These are phyloP conservation scores for Diplazon laetatorius DNA, from an alignment of 2,888 invertebrate genomes.

Conservation along the genomic window DNA sequence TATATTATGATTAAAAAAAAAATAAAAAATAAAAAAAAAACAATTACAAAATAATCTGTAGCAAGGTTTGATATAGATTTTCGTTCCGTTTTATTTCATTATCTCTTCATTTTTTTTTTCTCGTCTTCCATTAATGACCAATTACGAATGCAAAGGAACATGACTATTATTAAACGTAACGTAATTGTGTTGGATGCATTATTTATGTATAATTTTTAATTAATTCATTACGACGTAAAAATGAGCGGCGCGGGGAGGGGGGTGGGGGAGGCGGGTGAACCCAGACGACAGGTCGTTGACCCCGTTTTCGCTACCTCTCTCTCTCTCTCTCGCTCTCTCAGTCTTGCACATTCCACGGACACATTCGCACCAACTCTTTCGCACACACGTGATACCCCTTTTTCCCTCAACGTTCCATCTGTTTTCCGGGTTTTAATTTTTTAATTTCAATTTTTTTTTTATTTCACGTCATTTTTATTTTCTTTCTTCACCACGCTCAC, in stretches of 20 bases:
- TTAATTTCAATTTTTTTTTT: neutral
- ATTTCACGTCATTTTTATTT: too few relatives aligned
- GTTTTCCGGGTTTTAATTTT: conserved; percentile 31
- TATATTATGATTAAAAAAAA: conserved; percentile 76
- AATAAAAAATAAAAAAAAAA: too few relatives aligned
- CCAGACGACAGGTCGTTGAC: conserved; percentile 72
- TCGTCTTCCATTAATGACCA: conserved; percentile 67
- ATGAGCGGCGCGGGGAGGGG: conserved; percentile 72
- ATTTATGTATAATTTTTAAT: conserved; percentile 77
- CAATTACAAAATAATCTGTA: conserved; percentile 79
- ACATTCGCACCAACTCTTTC: conserved; percentile 71
- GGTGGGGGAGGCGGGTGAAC: conserved; percentile 72
- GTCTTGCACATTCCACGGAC: conserved; percentile 78
- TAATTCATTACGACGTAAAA: conserved; percentile 78
- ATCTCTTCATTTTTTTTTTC: conserved; percentile 12
- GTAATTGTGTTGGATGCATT: conserved; percentile 74
- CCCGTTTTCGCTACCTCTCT: conserved; percentile 77
- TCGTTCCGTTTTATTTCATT: conserved; percentile 46
- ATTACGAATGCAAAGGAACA: conserved; percentile 77
- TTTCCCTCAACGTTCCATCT: conserved; percentile 28
- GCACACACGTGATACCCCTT: conserved; percentile 46
- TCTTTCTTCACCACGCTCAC: too few relatives aligned
- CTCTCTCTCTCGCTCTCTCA: conserved; percentile 79
- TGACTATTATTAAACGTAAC: conserved; percentile 78
- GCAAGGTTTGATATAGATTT: conserved; percentile 77